Evolutionary conservation across 1,140 invertebrate genomes (phyloP), one percentile per base, ranked within the genome.

Genomic region (Coenobita brevimanus): DNA sequence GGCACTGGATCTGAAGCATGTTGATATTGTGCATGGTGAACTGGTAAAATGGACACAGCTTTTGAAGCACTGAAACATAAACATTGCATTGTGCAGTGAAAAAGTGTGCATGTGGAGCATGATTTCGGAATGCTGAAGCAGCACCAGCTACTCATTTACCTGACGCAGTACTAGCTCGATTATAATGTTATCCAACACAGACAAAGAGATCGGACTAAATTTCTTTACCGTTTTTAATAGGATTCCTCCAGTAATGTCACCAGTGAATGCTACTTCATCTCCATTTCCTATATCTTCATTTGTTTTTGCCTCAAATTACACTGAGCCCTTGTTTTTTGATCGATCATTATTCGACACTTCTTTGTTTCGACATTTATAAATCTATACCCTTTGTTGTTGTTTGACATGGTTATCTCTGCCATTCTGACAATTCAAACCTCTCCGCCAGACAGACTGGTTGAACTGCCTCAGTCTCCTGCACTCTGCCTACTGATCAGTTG

Each of bases 1-100:
- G 67, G 67, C 67, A 71, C 67, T 71, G 67, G 64, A 71, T n/a
- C 67, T 17, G 30, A 71, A 71, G 30, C 67, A 71, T 71, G 21
- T 71, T n/a, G 67, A 71, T 71, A 71, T 71, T 71, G 1, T 71
- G 67, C 67, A 71, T 1, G 67, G 17, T 71, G 67, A 71, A 71
- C 30, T 71, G 67, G 67, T 71, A 71, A 71, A 33, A 71, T 71
- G 17, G 67, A n/a, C 15, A 71, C 30, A 71, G 67, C 3, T 71
- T 3, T 71, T 24, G 67, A 1, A 30, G 67, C 1, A 71, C 67
- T 71, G 17, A 71, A 3, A 2, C 30, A n/a, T 30, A 71, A 71
- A 30, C 67, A 71, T 15, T 24, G 67, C 67, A 71, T 71, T 24
- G 67, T 30, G 30, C 67, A 71, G 2, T 71, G 67, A 71, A 71